A percentile compares a stretch with the other conserved stretches of the same genome.
phyloP scores from a whole-genome alignment of 37 sponge, comb jelly and placozoan genomes.

The Hormiphora californensis region DNA sequence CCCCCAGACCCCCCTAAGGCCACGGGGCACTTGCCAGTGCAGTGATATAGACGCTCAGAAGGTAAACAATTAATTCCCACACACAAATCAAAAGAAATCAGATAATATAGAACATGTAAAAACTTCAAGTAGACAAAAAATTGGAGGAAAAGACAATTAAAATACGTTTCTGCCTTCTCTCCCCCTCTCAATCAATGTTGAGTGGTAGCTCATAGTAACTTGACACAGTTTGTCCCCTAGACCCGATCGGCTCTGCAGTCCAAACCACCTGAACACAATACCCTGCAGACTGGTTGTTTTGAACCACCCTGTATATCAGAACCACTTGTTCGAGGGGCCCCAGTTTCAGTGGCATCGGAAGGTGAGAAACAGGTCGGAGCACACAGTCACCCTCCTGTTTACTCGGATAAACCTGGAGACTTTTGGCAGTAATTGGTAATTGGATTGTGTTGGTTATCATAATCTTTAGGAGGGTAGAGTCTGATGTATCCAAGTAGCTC shows the following conservation, averaged over 20 bases:
- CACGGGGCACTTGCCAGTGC: no score
- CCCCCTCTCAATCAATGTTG: neutral
- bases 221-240: conserved; percentile 4
- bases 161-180: no score
- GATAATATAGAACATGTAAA: no score
- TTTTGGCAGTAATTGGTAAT: neutral
- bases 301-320: neutral
- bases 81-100: no score
- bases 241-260: conserved; percentile 43
- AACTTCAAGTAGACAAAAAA: no score
- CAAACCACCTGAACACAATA: conserved; percentile 28
- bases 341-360: neutral
- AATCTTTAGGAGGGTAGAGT: conserved; percentile 1
- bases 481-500: neutral
- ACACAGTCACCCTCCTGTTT: conserved; percentile 11
- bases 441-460: conserved; percentile 43
- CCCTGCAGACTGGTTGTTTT: neutral
- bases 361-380: neutral
- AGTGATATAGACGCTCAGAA: no score
- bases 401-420: conserved; percentile 1
- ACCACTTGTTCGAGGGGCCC: conserved; percentile 39
- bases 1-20: no score
- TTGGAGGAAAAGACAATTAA: no score
- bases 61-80: no score
- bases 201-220: conserved; percentile 20